A percentile compares a stretch with the other conserved stretches of the same genome.
Evolutionary conservation across 2,113 vertebrate species (phyloP).

Genomic region (Hippocampus abdominalis): DNA sequence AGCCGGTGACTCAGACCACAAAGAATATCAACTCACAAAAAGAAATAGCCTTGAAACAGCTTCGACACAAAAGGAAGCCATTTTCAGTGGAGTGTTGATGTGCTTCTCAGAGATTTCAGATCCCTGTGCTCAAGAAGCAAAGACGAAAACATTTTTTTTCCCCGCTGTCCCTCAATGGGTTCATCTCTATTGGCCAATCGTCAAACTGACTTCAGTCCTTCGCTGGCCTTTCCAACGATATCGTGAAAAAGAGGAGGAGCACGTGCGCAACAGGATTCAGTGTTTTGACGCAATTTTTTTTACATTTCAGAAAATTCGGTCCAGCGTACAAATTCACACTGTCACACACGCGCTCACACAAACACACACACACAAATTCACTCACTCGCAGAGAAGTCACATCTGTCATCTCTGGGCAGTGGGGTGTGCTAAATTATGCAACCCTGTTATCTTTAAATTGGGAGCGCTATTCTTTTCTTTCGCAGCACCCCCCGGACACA

Average conservation of each 20-base stretch:
- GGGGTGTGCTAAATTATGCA: not conserved
- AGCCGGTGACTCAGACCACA: slow-evolving; percentile 21
- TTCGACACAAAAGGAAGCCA: slow-evolving; percentile 33
- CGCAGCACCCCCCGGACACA: not conserved
- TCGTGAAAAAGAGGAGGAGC: too few relatives aligned
- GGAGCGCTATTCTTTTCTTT: slow-evolving; percentile 8
- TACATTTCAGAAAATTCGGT: not conserved
- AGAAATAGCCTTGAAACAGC: slow-evolving; percentile 32
- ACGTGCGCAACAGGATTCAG: too few relatives aligned
- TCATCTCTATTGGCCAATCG: too few relatives aligned
- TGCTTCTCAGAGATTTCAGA: slow-evolving; percentile 32
- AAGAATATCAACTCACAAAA: not conserved
- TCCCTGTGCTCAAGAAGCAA: slow-evolving; percentile 16
- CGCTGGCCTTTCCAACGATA: too few relatives aligned
- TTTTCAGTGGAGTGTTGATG: slow-evolving; percentile 36
- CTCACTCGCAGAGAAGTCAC: not conserved
- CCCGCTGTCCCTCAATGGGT: too few relatives aligned
- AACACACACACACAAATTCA: not conserved
- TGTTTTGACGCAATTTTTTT: too few relatives aligned
- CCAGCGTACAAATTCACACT: too few relatives aligned
- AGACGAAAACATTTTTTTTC: slow-evolving; percentile 8
- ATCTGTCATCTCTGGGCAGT: slow-evolving; percentile 2
- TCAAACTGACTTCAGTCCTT: too few relatives aligned
- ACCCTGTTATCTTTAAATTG: slow-evolving; percentile 2
- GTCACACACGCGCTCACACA: too few relatives aligned